Percentiles rank a stretch among this genome's conserved stretches.
phyloP scores from a whole-genome alignment of 1,140 invertebrate genomes.

The Aphidius ervi region DNA sequence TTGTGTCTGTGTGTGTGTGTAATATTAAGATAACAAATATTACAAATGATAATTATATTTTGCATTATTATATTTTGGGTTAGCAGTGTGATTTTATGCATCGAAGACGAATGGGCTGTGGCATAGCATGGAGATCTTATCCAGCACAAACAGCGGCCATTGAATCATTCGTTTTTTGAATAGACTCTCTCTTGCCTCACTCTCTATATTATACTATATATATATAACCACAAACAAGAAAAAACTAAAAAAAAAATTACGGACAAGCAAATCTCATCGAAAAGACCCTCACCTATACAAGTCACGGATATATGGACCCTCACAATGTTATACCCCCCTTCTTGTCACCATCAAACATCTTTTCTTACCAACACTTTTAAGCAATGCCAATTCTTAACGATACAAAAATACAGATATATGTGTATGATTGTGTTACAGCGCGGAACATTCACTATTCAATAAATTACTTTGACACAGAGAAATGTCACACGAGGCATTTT shows the following conservation, averaged over 20 bases:
- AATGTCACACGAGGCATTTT: too few relatives aligned
- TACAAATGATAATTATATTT: too few relatives aligned
- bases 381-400: too few relatives aligned
- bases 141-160: conserved; percentile 43
- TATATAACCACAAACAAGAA: neutral
- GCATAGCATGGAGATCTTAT: conserved; percentile 47
- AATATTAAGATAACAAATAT: too few relatives aligned
- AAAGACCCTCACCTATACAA: too few relatives aligned
- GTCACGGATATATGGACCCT: too few relatives aligned
- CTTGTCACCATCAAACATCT: too few relatives aligned
- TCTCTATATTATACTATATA: conserved; percentile 48
- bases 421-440: conserved; percentile 1
- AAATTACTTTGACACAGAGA: conserved; percentile 1
- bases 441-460: conserved; percentile 1
- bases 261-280: neutral
- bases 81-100: conserved; percentile 27
- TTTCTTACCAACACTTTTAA: too few relatives aligned
- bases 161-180: conserved; percentile 53
- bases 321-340: too few relatives aligned
- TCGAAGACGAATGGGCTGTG: conserved; percentile 47
- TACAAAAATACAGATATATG: too few relatives aligned
- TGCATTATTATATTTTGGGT: conserved; percentile 38
- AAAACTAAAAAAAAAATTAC: neutral
- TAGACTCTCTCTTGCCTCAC: conserved; percentile 39
- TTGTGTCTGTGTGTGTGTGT: too few relatives aligned